Percentiles rank a stretch among this genome's conserved stretches.
Evolutionary conservation across 2,113 vertebrate genomes (phyloP).

Genomic region (Cheilinus undulatus): DNA sequence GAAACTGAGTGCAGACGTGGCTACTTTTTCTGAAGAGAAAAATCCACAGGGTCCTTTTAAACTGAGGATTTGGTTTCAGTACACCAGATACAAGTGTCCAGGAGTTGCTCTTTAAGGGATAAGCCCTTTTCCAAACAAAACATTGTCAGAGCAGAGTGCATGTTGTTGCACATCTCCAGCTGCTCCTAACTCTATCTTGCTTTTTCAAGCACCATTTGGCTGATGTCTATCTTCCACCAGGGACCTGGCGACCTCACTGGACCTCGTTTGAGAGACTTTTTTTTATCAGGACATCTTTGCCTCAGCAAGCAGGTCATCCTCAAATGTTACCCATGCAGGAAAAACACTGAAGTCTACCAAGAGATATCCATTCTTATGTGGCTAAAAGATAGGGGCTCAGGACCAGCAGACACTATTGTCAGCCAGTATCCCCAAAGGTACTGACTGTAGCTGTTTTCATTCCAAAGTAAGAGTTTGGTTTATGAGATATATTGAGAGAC

Average conservation of each 20-base stretch:
- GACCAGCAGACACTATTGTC: not conserved
- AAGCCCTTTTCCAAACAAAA: conserved; percentile 4
- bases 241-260: not conserved
- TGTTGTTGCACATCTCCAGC: not conserved
- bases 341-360: not conserved
- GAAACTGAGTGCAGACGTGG: not conserved
- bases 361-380: not conserved
- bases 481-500: too few relatives aligned
- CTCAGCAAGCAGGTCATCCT: not conserved
- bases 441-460: too few relatives aligned
- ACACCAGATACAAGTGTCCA: conserved; percentile 1
- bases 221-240: conserved; percentile 3
- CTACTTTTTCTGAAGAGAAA: not conserved
- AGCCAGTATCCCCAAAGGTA: not conserved
- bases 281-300: not conserved
- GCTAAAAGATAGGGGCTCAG: not conserved
- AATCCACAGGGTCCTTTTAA: not conserved
- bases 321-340: conserved; percentile 5
- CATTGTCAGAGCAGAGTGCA: not conserved
- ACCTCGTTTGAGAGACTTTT: not conserved
- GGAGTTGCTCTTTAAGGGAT: not conserved
- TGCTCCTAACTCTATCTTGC: not conserved
- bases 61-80: not conserved
- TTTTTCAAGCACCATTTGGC: conserved; percentile 9
- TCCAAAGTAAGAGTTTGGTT: too few relatives aligned